These are phyloP conservation scores for Sebastes oblongus DNA, from an alignment of 2,797 vertebrate genomes.

Conservation along the genomic window DNA sequence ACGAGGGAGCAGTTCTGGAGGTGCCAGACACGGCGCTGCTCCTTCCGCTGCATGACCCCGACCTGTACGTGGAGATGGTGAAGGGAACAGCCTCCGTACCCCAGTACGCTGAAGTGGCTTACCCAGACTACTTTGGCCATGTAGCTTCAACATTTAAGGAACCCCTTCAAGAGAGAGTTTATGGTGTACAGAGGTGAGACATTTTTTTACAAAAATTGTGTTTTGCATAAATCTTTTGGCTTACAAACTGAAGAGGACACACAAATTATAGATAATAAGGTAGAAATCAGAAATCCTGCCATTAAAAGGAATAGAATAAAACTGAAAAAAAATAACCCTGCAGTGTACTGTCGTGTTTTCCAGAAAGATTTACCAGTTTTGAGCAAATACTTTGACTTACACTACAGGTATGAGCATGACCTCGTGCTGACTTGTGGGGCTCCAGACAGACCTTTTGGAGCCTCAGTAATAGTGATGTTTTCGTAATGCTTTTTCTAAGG, in stretches of 20 bases:
- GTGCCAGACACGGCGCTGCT: conserved; percentile 85
- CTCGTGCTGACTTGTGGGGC: neutral
- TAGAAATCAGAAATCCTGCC: neutral
- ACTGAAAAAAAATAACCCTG: neutral
- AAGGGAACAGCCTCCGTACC: conserved; percentile 92
- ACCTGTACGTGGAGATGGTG: conserved; percentile 94
- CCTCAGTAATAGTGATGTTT: neutral
- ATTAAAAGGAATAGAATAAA: neutral
- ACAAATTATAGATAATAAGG: neutral
- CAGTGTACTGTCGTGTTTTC: neutral
- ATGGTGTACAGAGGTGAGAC: conserved; percentile 96
- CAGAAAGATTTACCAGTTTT: neutral
- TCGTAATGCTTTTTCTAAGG: neutral
- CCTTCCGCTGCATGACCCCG: conserved; percentile 91
- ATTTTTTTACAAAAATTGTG: neutral
- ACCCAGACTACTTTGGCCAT: conserved; percentile 98
- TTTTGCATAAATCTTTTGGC: neutral
- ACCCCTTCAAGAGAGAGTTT: conserved; percentile 91
- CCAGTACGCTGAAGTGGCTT: conserved; percentile 93
- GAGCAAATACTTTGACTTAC: neutral
- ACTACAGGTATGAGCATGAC: neutral
- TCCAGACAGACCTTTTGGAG: neutral
- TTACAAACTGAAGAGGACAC: neutral
- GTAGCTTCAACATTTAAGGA: conserved; percentile 91
- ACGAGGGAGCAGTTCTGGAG: conserved; percentile 83